A percentile compares a stretch with the other conserved stretches of the same genome.
Evolutionary conservation across 2,888 invertebrate genomes (phyloP).

Genomic region (Labia minor): DNA sequence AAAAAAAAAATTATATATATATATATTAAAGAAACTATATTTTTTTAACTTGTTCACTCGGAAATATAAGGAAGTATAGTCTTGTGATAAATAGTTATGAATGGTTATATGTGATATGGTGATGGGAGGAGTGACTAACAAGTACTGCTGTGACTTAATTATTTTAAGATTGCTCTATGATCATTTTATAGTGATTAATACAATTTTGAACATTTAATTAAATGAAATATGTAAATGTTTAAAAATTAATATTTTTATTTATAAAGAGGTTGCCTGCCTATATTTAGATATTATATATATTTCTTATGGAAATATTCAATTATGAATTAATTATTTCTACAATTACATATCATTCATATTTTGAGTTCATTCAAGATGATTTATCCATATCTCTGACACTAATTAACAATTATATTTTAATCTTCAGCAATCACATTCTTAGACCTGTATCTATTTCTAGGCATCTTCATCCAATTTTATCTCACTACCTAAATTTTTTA

Average conservation of each 20-base stretch:
- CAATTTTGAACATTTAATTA: neutral
- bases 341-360: too few species aligned
- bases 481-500: too few species aligned
- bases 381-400: too few species aligned
- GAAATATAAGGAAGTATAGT: neutral
- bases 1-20: too few species aligned
- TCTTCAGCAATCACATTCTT: too few species aligned
- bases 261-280: neutral
- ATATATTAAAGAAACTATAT: neutral
- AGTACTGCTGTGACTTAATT: conserved; percentile 13
- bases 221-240: neutral
- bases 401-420: too few species aligned
- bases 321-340: too few species aligned
- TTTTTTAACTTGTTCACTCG: neutral
- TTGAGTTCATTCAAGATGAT: too few species aligned
- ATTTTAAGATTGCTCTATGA: neutral
- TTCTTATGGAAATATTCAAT: neutral
- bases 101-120: conserved; percentile 13
- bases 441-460: too few species aligned
- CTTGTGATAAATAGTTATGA: conserved; percentile 5
- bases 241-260: neutral
- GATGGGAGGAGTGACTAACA: neutral
- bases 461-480: too few species aligned
- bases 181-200: neutral
- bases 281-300: neutral